phyloP scores from a whole-genome alignment of 1,140 invertebrate genomes.

The Galleria mellonella region DNA sequence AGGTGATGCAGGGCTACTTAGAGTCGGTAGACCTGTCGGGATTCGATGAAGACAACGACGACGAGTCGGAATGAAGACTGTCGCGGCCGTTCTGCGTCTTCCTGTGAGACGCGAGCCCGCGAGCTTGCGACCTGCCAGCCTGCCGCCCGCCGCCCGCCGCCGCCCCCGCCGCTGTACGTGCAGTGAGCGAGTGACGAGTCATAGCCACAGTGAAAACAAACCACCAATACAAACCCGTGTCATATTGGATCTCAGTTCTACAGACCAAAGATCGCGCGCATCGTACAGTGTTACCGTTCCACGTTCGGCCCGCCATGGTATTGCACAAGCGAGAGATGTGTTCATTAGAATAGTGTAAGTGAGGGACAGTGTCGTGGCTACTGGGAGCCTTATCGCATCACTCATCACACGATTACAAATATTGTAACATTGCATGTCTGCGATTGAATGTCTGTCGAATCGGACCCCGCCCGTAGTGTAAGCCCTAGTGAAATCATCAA shows the following conservation, averaged over 20 bases:
- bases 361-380: not conserved
- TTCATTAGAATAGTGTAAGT: conserved; percentile 22
- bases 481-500: conserved; percentile 26
- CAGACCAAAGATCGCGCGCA: not conserved
- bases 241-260: not conserved
- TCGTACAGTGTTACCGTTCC: conserved; percentile 1
- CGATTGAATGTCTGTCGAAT: conserved; percentile 3
- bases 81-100: conserved; percentile 39
- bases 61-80: conserved; percentile 83
- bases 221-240: not conserved
- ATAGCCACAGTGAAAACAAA: not conserved
- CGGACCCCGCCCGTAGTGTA: no score
- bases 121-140: not conserved
- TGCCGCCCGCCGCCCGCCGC: not conserved
- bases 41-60: conserved; percentile 82
- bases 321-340: conserved; percentile 27
- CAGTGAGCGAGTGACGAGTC: not conserved
- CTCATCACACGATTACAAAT: not conserved
- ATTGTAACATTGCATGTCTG: conserved; percentile 8
- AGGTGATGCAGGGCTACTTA: conserved; percentile 80
- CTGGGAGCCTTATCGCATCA: not conserved
- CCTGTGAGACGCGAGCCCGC: conserved; percentile 19
- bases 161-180: not conserved
- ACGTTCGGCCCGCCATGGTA: not conserved
- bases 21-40: conserved; percentile 82